Base-by-base conservation (phyloP, 2,888 invertebrate genomes). In the Drosophila acutilabella region DNA sequence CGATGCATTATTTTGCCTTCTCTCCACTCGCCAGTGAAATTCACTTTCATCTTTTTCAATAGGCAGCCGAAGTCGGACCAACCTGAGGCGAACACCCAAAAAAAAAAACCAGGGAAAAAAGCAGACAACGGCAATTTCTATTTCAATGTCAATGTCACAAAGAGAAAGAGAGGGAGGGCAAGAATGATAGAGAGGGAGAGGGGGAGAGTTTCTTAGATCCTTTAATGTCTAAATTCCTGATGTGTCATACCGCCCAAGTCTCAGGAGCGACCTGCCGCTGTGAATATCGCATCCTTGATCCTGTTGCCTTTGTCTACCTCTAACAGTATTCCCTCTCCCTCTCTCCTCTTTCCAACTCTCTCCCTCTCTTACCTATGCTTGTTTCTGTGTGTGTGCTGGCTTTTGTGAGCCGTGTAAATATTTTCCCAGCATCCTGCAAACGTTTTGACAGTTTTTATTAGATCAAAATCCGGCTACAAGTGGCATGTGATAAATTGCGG, bases 391-490 rank as follows among this genome's bases (percentile, higher is more conserved):
- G 58, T 61, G 14, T 54, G 18, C 48, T 60, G 47, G 42, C 65
- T 61, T 48, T 76, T 78, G 76, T 69, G 58, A 45, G 65, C 62
- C 72, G 86, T 88, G 81, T 89, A 89, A 89, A 89, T 89, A 89
- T 89, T 89, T 88, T 89, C 89, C 87, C 86, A 86, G 72, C 74
- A 66, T 71, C 73, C 74, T 79, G 83, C 85, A 89, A 88, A 85
- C 89, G 83, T 90, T 86, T 90, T 90, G 91, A 90, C 91, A 90
- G 81, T 78, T 89, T 89, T 90, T 90, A 90, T 90, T 90, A 80
- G 88, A 89, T 85, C 90, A 86, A 72, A 75, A 68, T 83, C 72
- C 67, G 66, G 64, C 76, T 74, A 80, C 81, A 89, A 89, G 85
- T 89, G 88, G 77, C 85, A 77, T 81, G 85, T 87, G 88, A 83